Conservation (phyloP, 2,113 vertebrate species). For the Petroica traversi region DNA sequence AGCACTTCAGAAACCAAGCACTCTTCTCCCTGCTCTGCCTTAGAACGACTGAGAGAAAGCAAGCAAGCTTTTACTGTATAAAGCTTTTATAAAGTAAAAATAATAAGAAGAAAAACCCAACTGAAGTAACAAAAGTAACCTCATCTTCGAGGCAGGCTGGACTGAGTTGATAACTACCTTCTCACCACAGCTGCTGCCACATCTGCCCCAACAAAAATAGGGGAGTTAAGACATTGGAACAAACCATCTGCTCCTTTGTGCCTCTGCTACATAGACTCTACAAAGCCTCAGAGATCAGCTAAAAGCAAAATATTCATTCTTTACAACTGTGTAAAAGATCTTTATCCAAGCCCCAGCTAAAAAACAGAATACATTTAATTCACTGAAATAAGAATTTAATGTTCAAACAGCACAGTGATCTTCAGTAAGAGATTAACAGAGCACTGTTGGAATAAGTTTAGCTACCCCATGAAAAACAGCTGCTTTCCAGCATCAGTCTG, state of each 20-base stretch:
- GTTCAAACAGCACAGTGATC: neutral
- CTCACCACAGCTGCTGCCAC: neutral
- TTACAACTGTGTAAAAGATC: neutral
- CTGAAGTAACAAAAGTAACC: neutral
- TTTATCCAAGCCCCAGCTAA: neutral
- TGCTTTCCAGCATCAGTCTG: neutral
- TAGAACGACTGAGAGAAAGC: neutral
- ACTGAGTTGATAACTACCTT: neutral
- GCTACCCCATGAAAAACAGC: neutral
- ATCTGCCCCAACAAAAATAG: neutral
- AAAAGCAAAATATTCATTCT: neutral
- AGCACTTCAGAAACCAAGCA: neutral
- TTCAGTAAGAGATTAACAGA: neutral
- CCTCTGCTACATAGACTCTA: neutral
- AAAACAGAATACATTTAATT: neutral
- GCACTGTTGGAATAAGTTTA: neutral
- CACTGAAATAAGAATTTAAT: neutral
- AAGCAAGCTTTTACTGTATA: neutral
- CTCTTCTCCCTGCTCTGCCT: neutral
- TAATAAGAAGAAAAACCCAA: neutral
- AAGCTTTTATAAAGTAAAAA: neutral
- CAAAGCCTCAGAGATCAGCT: neutral
- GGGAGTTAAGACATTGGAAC: neutral
- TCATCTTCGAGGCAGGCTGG: neutral
- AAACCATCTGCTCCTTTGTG: neutral